These are phyloP conservation scores for Cynocephalus volans DNA, from an alignment of 2,113 vertebrate genomes.

Conservation along the genomic window DNA sequence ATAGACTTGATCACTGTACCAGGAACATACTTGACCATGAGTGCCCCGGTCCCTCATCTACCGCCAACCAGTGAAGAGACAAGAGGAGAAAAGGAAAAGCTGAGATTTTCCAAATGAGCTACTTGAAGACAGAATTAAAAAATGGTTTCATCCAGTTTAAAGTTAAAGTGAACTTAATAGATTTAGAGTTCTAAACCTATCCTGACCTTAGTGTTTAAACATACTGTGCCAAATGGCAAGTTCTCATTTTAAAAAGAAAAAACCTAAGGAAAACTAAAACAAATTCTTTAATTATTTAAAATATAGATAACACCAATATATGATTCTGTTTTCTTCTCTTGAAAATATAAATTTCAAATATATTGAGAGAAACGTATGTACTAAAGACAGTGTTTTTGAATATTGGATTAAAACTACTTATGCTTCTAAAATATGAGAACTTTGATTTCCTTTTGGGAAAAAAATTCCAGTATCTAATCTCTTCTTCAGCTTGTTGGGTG, in stretches of 20 bases:
- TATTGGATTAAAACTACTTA: not conserved
- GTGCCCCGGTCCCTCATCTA: not conserved
- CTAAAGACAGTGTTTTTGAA: not conserved
- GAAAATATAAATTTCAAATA: conserved; percentile 16
- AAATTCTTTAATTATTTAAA: not conserved
- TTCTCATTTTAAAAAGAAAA: not conserved
- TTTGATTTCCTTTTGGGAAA: not conserved
- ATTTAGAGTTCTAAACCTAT: not conserved
- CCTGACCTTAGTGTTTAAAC: not conserved
- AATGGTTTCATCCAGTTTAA: not conserved
- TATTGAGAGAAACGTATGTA: not conserved
- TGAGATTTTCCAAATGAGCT: conserved; percentile 36
- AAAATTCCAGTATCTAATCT: not conserved
- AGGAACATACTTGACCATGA: conserved; percentile 67
- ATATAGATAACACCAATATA: not conserved
- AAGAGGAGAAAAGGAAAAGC: not conserved
- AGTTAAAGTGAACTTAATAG: not conserved
- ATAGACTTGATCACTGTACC: conserved; percentile 79
- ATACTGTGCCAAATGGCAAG: not conserved
- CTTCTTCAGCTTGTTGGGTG: not conserved
- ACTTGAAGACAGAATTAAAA: conserved; percentile 2
- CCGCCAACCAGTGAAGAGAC: not conserved
- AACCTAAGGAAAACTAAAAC: not conserved
- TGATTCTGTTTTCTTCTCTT: not conserved
- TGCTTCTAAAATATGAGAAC: not conserved